Conservation (phyloP, 2,113 vertebrate genomes). For the Phoenicopterus ruber region DNA sequence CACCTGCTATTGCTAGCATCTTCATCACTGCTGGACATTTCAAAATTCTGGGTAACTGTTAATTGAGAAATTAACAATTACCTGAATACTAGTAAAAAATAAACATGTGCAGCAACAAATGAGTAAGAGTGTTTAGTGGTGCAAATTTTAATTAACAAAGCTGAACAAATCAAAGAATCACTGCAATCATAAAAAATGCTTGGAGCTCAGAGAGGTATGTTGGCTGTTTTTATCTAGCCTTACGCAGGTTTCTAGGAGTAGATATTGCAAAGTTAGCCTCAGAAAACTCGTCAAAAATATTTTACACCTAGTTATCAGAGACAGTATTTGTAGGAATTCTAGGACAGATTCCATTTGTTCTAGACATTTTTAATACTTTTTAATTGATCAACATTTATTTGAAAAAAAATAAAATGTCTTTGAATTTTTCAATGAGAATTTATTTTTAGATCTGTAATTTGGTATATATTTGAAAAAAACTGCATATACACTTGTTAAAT, state of each 20-base stretch:
- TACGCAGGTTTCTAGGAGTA: fast-evolving
- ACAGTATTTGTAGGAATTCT: neutral
- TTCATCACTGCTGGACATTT: neutral
- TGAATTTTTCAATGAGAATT: neutral
- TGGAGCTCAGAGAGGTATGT: neutral
- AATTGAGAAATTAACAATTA: constrained; percentile 14
- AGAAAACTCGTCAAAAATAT: neutral
- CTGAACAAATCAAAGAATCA: neutral
- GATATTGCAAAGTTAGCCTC: neutral
- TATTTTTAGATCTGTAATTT: neutral
- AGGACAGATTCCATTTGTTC: neutral
- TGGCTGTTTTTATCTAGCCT: neutral
- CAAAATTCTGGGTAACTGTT: neutral
- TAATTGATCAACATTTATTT: neutral
- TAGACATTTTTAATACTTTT: neutral
- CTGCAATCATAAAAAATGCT: neutral
- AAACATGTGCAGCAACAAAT: neutral
- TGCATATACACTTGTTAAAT: neutral
- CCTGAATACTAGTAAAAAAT: neutral
- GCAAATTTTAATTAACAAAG: neutral
- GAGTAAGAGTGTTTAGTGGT: neutral
- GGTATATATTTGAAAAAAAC: fast-evolving
- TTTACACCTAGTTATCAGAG: neutral
- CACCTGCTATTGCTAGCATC: neutral
- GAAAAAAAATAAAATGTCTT: neutral